These are phyloP conservation scores for Sylvilagus bachmani DNA, from an alignment of 2,113 vertebrate genomes.

Conservation along the genomic window DNA sequence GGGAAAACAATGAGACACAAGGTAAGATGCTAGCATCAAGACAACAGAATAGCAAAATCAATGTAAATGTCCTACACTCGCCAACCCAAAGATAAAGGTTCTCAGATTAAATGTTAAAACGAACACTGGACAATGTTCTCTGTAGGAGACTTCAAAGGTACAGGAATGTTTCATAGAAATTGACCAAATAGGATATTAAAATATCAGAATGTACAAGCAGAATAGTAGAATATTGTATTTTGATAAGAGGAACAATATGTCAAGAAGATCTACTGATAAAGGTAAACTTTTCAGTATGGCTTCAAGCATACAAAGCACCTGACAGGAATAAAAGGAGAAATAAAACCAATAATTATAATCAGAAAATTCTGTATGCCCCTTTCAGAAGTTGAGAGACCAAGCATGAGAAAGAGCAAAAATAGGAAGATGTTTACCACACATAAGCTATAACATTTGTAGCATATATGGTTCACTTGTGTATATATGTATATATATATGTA, in stretches of 20 bases:
- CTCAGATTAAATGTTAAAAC: slow-evolving; percentile 3
- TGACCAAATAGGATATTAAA: slow-evolving; percentile 43
- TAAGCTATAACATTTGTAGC: background rate
- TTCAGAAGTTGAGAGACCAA: background rate
- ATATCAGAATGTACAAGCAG: background rate
- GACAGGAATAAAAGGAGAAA: background rate
- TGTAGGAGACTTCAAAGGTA: background rate
- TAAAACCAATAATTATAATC: background rate
- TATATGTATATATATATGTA: background rate
- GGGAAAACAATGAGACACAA: background rate
- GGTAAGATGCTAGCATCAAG: background rate
- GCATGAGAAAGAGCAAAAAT: background rate
- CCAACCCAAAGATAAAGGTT: background rate
- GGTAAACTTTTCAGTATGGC: background rate
- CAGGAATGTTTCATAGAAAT: background rate
- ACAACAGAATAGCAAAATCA: background rate
- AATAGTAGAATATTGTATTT: slow-evolving; percentile 14
- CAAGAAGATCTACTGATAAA: background rate
- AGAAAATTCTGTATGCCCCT: background rate
- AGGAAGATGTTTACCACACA: background rate
- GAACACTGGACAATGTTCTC: background rate
- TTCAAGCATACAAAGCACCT: background rate
- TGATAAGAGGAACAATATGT: background rate
- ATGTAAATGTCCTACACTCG: background rate
- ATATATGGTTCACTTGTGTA: background rate